Conservation (phyloP, 2,888 invertebrate genomes). For the Agonum fuliginosum region DNA sequence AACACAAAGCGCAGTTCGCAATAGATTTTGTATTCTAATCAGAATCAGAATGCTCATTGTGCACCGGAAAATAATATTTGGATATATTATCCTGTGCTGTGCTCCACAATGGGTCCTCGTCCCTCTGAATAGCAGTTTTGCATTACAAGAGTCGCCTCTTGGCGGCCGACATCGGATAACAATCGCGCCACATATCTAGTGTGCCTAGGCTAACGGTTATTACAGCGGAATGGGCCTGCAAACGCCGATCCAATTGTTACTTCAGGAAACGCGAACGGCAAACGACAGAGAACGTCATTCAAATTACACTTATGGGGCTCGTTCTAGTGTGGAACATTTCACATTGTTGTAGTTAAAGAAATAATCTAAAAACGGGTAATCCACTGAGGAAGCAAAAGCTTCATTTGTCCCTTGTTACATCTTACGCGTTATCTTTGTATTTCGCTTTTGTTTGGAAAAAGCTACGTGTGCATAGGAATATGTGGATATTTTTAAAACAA, state of each 20-base stretch:
- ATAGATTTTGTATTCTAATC: slow-evolving; percentile 7
- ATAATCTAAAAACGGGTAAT: background rate
- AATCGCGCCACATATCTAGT: slow-evolving; percentile 33
- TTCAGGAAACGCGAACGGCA: slow-evolving; percentile 17
- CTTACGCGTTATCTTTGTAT: background rate
- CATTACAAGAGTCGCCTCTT: slow-evolving; percentile 41
- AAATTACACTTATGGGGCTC: slow-evolving; percentile 12
- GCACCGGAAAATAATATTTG: slow-evolving; percentile 17
- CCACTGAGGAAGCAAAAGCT: background rate
- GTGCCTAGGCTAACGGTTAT: slow-evolving; percentile 37
- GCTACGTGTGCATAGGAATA: too few species aligned
- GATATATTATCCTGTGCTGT: background rate
- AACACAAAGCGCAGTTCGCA: background rate
- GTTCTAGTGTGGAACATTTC: slow-evolving; percentile 5
- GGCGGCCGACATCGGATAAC: slow-evolving; percentile 21
- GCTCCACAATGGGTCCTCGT: slow-evolving; percentile 14
- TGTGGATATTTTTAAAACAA: too few species aligned
- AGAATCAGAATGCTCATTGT: slow-evolving; percentile 18
- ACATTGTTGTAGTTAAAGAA: slow-evolving; percentile 4
- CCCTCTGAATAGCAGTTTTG: slow-evolving; percentile 24
- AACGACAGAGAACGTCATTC: background rate
- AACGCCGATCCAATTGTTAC: slow-evolving; percentile 37
- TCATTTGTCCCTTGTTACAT: background rate
- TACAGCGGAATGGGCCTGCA: slow-evolving; percentile 20
- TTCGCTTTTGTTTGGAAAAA: too few species aligned